Conservation (phyloP, 37 sponge, comb jelly and placozoan genomes). For the Diacarnus erythraeanus region DNA sequence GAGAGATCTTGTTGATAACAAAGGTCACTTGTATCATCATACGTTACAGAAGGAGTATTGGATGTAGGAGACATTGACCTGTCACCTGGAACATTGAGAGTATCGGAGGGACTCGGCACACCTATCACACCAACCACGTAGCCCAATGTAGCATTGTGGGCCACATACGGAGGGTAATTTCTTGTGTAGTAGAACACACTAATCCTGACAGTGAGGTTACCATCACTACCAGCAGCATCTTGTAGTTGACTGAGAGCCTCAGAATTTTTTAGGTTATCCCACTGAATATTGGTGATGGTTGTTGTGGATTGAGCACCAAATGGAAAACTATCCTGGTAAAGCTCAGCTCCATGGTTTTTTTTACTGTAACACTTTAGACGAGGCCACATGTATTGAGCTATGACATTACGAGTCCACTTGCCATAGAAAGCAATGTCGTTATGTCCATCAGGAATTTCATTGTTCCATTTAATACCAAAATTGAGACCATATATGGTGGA, state of each 20-base stretch:
- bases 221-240: neutral
- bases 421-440: constrained; percentile 13
- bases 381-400: constrained; percentile 39
- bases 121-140: constrained; percentile 43
- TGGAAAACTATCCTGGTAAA: neutral
- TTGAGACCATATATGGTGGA: constrained; percentile 39
- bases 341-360: neutral
- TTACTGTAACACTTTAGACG: neutral
- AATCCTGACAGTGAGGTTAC: constrained; percentile 18
- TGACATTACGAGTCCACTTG: constrained; percentile 24
- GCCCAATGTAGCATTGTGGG: constrained; percentile 4
- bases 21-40: neutral
- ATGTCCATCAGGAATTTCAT: neutral
- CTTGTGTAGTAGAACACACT: constrained; percentile 20
- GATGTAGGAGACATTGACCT: neutral
- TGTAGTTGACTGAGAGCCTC: neutral
- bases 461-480: constrained; percentile 23
- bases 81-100: constrained; percentile 35
- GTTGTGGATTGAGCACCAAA: constrained; percentile 22
- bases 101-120: constrained; percentile 10
- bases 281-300: constrained; percentile 1
- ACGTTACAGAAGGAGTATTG: neutral
- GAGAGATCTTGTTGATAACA: neutral
- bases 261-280: constrained; percentile 2
- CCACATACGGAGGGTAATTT: neutral